Evolutionary conservation across 2,113 vertebrate genomes (phyloP), one percentile per base, ranked within the genome.

Genomic region (Casuarius casuarius): DNA sequence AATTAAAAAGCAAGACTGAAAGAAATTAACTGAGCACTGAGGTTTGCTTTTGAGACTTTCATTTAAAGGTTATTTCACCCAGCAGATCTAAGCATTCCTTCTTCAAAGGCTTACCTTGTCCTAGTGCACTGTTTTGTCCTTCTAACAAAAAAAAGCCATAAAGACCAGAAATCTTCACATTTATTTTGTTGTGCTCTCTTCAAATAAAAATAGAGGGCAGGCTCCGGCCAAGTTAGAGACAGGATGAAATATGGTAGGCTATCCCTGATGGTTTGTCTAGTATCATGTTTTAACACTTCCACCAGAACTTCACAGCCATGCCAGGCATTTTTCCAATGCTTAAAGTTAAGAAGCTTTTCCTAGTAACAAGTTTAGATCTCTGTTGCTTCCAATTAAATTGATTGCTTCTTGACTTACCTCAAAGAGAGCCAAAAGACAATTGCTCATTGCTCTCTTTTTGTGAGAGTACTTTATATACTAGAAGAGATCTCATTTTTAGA

Each of bases 371-470:
- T 17, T 29, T 76, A 77, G 40, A 62, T 76, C 25, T 83, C 59
- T 80, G 10, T 51, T 88, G 25, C 40, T 92, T 84, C 42, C 59
- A 84, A 46, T 90, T 77, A 84, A 65, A 86, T 86, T 80, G 93
- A 93, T 90, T 92, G 58, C 26, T 71, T 85, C 62, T 76, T 92
- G 68, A 77, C n/a, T 94, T 89, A 59, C 35, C 35, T 90, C 68
- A 67, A 52, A 71, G 26, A 44, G 8, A 58, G 6, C 40, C 70
- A 86, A 56, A 77, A 73, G 14, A 40, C 17, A 54, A 70, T 29
- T 71, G 81, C 52, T 90, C 9, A 0, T 44, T 70, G 54, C 33
- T 19, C 61, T 93, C 80, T 72, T 86, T 56, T 80, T 70, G 29
- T 20, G 56, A 89, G 20, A 89, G 20, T 46, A 62, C 54, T 77